Base-by-base conservation (phyloP, 2,888 invertebrate species). In the Drosophila mettleri region DNA sequence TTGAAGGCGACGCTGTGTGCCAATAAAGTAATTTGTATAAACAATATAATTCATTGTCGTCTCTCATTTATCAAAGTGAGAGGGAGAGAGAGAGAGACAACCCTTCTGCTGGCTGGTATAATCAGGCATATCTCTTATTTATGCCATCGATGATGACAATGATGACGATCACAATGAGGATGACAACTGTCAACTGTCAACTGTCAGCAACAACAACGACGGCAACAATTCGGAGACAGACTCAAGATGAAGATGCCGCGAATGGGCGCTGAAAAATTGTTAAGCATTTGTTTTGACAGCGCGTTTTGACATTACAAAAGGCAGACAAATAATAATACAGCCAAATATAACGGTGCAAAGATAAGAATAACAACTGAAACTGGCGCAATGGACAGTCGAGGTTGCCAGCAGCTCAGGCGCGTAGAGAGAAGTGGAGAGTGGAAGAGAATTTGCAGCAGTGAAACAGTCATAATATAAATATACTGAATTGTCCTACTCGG, bases 11-110 rank as follows among this genome's bases (percentile, higher is more conserved):
- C 66, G 67, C 74, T 64, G 62, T 52, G 70, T 62, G 82, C 77
- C 88, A 83, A 88, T 88, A 80, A 88, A 84, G 80, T 88, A 84
- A 84, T 84, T 84, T 84, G 83, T 83, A 86, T 86, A 86, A 84
- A 83, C 86, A 88, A 84, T 83, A 74, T 88, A 83, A 88, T 84
- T 88, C 86, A 82, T 85, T 54, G 88, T 57, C 84, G 72, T 38
- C 60, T 78, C 67, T 65, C 83, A 86, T 84, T 84, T 83, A 83
- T 84, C 88, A 88, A 67, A 59, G 64, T 61, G 24, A 2, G 22
- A 24, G 34, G 8, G 31, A 16, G 8, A 10, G 31, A 63, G 58
- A 52, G 38, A n/a, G 45, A 24, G 29, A 54, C 36, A 82, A 72
- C 72, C 83, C 79, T 75, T 74, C 48, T 29, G 31, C 31, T 48